Percentiles rank a stretch among this genome's conserved stretches.
phyloP scores from a whole-genome alignment of 2,113 vertebrate genomes.

The Chloropsis hardwickii region DNA sequence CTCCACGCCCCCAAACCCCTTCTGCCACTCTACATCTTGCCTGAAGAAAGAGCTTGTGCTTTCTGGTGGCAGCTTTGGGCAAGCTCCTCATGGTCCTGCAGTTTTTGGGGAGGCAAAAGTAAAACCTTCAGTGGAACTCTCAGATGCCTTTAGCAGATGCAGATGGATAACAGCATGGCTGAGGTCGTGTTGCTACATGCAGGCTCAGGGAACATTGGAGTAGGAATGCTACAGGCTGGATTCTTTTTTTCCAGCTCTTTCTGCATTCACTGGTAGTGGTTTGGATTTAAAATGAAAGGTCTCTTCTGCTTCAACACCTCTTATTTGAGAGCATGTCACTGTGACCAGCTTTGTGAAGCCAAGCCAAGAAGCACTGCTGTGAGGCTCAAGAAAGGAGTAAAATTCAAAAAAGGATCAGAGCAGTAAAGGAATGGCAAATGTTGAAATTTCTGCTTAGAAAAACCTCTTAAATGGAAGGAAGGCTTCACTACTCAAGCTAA shows the following conservation, averaged over 20 bases:
- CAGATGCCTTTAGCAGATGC: background rate
- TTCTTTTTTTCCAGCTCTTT: background rate
- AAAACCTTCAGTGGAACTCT: background rate
- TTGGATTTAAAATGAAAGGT: background rate
- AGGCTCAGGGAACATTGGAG: background rate
- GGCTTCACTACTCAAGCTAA: background rate
- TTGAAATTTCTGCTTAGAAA: background rate
- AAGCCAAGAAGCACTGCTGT: background rate
- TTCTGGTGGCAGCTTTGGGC: background rate
- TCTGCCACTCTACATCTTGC: background rate
- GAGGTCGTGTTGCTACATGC: background rate
- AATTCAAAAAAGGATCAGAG: background rate
- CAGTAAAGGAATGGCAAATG: background rate
- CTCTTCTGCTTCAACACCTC: background rate
- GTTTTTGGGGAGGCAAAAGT: background rate
- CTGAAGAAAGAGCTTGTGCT: background rate
- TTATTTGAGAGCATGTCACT: background rate
- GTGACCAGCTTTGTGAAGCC: background rate
- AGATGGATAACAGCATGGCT: background rate
- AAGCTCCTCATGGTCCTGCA: background rate
- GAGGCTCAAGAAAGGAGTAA: background rate
- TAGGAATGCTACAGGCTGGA: background rate
- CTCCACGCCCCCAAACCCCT: fast-evolving
- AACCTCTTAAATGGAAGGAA: background rate
- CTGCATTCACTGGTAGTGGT: background rate